A percentile compares a stretch with the other conserved stretches of the same genome.
Conservation (phyloP, 2,797 vertebrate species). For the Triplophysa bombifrons region DNA sequence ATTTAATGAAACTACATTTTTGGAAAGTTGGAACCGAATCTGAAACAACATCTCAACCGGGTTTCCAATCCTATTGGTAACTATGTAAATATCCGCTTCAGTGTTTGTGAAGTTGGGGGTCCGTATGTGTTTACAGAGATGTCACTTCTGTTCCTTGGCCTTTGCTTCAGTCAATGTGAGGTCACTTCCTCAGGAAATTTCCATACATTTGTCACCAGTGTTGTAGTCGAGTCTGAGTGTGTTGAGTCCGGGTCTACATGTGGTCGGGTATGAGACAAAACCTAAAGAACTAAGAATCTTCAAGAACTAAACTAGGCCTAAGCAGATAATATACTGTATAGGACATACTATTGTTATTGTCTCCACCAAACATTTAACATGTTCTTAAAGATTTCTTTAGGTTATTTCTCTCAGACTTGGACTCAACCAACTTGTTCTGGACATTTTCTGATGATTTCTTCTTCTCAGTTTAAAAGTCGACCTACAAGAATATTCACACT, state of each 20-base stretch:
- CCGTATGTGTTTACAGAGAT: slow-evolving; percentile 23
- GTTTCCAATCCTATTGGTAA: not conserved
- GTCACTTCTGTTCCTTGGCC: slow-evolving; percentile 14
- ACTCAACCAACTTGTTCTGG: too few relatives aligned
- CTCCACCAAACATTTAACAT: too few relatives aligned
- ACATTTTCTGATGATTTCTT: not conserved
- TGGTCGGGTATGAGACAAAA: too few relatives aligned
- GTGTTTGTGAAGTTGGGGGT: slow-evolving; percentile 15
- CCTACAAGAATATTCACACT: not conserved
- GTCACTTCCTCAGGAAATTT: slow-evolving; percentile 32
- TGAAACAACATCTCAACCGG: not conserved
- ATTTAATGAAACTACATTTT: not conserved
- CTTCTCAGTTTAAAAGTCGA: not conserved
- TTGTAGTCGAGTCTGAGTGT: too few relatives aligned
- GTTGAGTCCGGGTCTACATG: too few relatives aligned
- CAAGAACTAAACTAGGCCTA: too few relatives aligned
- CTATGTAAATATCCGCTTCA: slow-evolving; percentile 33
- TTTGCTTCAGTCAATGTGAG: slow-evolving; percentile 30
- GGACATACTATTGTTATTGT: too few relatives aligned
- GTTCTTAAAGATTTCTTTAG: too few relatives aligned
- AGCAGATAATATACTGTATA: too few relatives aligned
- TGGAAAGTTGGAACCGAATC: not conserved
- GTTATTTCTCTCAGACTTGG: too few relatives aligned
- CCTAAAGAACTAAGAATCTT: too few relatives aligned
- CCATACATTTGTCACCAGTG: slow-evolving; percentile 12